Conservation (phyloP, 2,888 invertebrate species). For the Eretmocerus hayati region DNA sequence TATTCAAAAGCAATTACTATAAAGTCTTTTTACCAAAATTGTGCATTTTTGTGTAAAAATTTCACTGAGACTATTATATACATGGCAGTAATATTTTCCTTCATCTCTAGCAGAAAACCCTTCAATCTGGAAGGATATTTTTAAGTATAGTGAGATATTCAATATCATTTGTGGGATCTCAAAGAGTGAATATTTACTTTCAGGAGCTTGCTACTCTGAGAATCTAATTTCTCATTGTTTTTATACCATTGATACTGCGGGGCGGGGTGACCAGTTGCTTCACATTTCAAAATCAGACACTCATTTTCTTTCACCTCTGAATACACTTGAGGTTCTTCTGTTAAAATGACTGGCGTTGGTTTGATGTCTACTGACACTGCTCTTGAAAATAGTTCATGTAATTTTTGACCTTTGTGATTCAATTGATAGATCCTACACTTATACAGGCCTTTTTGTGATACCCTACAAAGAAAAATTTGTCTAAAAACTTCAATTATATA, state of each 20-base stretch:
- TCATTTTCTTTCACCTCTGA: constrained; percentile 30
- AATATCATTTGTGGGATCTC: too few species aligned
- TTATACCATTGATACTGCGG: constrained; percentile 37
- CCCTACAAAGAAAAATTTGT: constrained; percentile 18
- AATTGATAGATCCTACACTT: constrained; percentile 32
- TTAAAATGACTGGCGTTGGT: constrained; percentile 28
- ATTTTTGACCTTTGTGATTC: constrained; percentile 24
- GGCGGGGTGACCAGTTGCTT: constrained; percentile 29
- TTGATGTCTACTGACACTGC: constrained; percentile 28
- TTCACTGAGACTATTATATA: constrained; percentile 33
- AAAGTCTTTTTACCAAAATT: constrained; percentile 29
- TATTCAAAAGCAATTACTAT: not conserved
- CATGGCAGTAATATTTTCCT: constrained; percentile 39
- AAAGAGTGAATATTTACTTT: constrained; percentile 23
- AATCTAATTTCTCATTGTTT: constrained; percentile 28
- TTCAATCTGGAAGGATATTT: constrained; percentile 25
- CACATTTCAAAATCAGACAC: constrained; percentile 28
- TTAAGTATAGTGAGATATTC: not conserved
- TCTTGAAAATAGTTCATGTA: constrained; percentile 25
- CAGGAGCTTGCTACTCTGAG: constrained; percentile 28
- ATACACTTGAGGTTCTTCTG: constrained; percentile 29
- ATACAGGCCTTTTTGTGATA: constrained; percentile 32
- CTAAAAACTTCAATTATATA: not conserved
- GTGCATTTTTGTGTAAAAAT: constrained; percentile 28
- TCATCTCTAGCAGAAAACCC: constrained; percentile 30